Conservation (phyloP, 2,888 invertebrate species). For the Brenthis hecate region DNA sequence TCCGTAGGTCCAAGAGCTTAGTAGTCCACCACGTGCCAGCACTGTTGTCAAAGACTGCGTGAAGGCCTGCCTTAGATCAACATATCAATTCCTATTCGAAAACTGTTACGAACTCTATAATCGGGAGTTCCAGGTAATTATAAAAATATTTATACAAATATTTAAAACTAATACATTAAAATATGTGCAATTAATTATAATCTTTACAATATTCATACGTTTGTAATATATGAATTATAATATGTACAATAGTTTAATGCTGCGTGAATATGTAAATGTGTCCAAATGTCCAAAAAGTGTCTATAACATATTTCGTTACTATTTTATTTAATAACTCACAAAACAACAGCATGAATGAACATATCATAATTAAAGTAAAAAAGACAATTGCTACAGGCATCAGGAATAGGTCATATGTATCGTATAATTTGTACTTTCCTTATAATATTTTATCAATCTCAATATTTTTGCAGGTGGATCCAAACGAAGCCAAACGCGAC, state of each 20-base stretch:
- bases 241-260: background rate
- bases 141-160: background rate
- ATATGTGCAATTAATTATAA: too few species aligned
- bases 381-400: too few species aligned
- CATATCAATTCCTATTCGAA: conserved; percentile 99
- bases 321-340: background rate
- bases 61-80: conserved; percentile 98
- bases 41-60: conserved; percentile 99
- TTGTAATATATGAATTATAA: too few species aligned
- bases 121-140: conserved; percentile 91
- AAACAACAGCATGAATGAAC: too few species aligned
- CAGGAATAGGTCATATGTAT: too few species aligned
- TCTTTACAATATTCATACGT: too few species aligned
- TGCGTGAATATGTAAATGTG: background rate
- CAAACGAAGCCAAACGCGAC: conserved; percentile 93
- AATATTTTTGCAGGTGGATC: conserved; percentile 85
- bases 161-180: background rate
- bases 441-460: too few species aligned
- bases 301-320: background rate
- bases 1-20: conserved; percentile 95
- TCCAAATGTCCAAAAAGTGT: too few species aligned
- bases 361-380: too few species aligned
- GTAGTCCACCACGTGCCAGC: conserved; percentile 98
- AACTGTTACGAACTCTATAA: conserved; percentile 99
- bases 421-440: too few species aligned